phyloP scores from a whole-genome alignment of 2,113 vertebrate species.

The Pyrgilauda ruficollis region DNA sequence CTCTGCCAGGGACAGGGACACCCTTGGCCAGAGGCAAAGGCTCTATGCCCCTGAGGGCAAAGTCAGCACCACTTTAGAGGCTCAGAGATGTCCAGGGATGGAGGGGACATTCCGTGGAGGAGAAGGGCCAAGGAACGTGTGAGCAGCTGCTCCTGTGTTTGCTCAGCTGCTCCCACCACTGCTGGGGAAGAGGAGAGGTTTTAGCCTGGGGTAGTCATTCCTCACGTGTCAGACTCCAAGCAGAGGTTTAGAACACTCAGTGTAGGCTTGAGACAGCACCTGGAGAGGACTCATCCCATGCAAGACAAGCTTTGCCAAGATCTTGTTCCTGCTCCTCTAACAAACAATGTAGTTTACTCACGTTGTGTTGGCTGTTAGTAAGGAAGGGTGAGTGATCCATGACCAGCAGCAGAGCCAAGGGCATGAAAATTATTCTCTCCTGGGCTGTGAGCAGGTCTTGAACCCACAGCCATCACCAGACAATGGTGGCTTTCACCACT shows the following conservation, averaged over 20 bases:
- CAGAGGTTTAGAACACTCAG: not conserved
- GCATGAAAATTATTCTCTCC: not conserved
- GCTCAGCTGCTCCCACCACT: not conserved
- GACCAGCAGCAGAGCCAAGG: not conserved
- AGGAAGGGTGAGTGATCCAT: not conserved
- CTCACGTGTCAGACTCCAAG: not conserved
- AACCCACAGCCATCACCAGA: not conserved
- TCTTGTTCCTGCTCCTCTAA: not conserved
- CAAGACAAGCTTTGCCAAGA: not conserved
- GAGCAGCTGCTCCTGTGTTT: not conserved
- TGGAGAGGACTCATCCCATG: not conserved
- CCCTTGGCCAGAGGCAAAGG: not conserved
- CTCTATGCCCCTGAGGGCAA: not conserved
- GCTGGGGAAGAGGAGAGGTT: fast-evolving
- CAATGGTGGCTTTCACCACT: not conserved
- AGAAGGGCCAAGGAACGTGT: not conserved
- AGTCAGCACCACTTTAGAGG: fast-evolving
- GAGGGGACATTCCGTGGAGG: fast-evolving
- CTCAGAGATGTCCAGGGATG: not conserved
- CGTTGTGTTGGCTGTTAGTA: not conserved
- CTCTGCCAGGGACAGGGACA: not conserved
- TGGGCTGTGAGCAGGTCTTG: not conserved
- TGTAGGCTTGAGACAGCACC: not conserved
- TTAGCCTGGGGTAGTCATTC: not conserved
- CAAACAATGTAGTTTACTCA: not conserved